These are phyloP conservation scores for Helarctos malayanus DNA, from an alignment of 2,797 vertebrate genomes.

Conservation along the genomic window DNA sequence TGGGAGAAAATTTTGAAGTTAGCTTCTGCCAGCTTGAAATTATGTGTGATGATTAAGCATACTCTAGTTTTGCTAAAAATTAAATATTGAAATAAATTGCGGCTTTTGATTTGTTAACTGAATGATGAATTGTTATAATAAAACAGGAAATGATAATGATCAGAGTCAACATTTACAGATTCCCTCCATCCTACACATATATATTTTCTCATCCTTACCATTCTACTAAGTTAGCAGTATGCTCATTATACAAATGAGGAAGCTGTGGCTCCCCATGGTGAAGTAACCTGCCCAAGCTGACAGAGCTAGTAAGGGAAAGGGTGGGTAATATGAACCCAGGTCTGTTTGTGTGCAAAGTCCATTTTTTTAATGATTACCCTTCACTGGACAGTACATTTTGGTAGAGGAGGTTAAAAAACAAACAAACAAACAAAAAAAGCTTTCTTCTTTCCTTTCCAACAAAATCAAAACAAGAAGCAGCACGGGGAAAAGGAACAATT, in stretches of 20 bases:
- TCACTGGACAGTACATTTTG: neutral
- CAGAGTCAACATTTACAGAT: neutral
- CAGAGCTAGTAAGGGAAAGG: neutral
- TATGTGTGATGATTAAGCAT: conserved; percentile 32
- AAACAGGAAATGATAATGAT: conserved; percentile 9
- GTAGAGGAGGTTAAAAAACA: neutral
- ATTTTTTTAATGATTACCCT: neutral
- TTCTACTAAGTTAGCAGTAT: neutral
- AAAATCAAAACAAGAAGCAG: neutral
- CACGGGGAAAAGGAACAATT: neutral
- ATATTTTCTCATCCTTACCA: neutral
- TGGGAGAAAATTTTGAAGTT: neutral
- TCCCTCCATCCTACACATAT: neutral
- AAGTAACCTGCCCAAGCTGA: neutral
- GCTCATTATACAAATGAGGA: neutral
- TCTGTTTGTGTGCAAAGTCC: neutral
- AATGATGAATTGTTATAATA: neutral
- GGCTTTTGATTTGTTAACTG: conserved; percentile 37
- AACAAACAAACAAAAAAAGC: neutral
- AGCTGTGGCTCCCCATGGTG: neutral
- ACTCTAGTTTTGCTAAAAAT: conserved; percentile 22
- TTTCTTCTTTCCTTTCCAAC: neutral
- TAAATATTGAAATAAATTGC: conserved; percentile 65
- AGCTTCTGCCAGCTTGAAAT: conserved; percentile 7
- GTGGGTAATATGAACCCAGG: neutral